Base-by-base conservation (phyloP, 1,140 invertebrate species). In the Macrostomum lignano region DNA sequence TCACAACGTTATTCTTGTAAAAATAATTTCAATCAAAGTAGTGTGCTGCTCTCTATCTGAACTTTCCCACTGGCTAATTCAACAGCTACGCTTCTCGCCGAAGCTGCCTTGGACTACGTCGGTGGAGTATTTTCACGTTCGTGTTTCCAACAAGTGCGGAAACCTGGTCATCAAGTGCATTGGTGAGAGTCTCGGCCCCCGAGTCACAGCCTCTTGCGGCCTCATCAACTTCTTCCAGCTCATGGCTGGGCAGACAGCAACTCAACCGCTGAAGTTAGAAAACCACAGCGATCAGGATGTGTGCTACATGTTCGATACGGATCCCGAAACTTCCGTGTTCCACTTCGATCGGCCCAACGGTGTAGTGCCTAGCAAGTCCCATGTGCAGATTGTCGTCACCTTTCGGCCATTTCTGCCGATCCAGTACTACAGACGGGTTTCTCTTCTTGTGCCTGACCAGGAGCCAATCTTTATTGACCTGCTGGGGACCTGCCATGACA, bases 401-500 rank as follows among this genome's bases (percentile, higher is more conserved):
- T 58, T 58, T 41, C 28, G 37, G 1, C 53, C 53, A 0, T 25
- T 36, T 21, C 42, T 52, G 37, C 46, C 55, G n/a, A 55, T 55
- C 31, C 52, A 50, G 39, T 56, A 55, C 28, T 45, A 53, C 37
- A 40, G 51, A 24, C 37, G 42, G 19, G 36, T 58, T 7, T 36
- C 49, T 1, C 53, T 51, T 37, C 37, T 56, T 11, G 40, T 58
- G 3, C 48, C 54, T 30, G 50, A 55, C 37, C 31, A 55, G 54
- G 47, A 42, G 9, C 49, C 51, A 11, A 30, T 55, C 13, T 54
- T 47, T 35, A 33, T 58, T 20, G 55, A 58, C 21, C 25, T 56
- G 3, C 14, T 55, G 21, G 55, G 49, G 3, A 58, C 55, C 2
- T 54, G 50, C 42, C 55, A 58, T 36, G 43, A 49, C 7, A 52